A percentile compares a stretch with the other conserved stretches of the same genome.
Conservation (phyloP, 1,140 invertebrate species). For the Pseudoatta argentina region DNA sequence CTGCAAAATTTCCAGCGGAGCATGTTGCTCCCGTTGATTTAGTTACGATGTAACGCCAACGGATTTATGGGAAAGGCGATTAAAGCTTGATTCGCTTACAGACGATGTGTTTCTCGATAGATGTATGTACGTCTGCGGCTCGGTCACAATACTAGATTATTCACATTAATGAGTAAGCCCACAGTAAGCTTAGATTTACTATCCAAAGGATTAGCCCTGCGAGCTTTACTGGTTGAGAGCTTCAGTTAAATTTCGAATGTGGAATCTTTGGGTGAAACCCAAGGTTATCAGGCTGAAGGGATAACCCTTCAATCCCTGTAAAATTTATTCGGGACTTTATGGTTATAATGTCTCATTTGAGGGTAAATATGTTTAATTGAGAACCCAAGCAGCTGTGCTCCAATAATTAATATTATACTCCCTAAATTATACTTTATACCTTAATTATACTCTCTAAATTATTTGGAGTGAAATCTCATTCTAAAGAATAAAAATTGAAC, state of each 20-base stretch:
- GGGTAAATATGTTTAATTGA: slow-evolving; percentile 11
- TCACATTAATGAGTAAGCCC: slow-evolving; percentile 41
- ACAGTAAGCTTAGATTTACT: slow-evolving; percentile 20
- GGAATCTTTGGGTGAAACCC: slow-evolving; percentile 30
- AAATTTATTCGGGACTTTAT: slow-evolving; percentile 23
- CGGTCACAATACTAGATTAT: slow-evolving; percentile 50
- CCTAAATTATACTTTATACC: background rate
- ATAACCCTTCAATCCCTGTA: slow-evolving; percentile 9
- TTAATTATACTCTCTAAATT: no score
- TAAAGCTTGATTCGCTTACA: slow-evolving; percentile 41
- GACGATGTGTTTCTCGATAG: slow-evolving; percentile 31
- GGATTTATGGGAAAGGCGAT: slow-evolving; percentile 58
- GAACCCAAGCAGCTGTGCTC: background rate
- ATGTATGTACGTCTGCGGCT: slow-evolving; percentile 22
- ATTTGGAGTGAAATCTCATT: no score
- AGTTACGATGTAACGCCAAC: slow-evolving; percentile 29
- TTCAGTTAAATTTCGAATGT: slow-evolving; percentile 51
- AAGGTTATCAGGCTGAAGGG: slow-evolving; percentile 20
- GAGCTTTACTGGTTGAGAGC: slow-evolving; percentile 35
- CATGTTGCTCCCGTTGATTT: slow-evolving; percentile 21
- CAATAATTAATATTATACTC: background rate
- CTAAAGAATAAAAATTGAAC: no score
- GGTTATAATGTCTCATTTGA: slow-evolving; percentile 9
- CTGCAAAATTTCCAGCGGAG: slow-evolving; percentile 40
- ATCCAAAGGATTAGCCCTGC: slow-evolving; percentile 25